Base-by-base conservation (phyloP, 2,113 vertebrate genomes). In the Columbina picui region DNA sequence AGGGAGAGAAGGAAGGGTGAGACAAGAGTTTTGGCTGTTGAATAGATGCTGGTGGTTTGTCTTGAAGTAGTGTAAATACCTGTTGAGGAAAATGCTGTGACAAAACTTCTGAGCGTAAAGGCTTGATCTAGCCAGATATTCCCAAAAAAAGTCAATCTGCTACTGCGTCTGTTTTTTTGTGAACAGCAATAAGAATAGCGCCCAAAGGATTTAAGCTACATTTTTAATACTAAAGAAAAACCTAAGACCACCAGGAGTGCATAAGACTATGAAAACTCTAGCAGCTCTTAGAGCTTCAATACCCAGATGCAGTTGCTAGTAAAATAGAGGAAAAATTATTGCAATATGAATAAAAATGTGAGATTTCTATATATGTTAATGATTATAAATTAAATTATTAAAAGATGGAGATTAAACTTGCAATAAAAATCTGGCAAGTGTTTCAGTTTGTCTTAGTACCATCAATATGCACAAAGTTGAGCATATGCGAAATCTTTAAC, bases 31-130 rank as follows among this genome's bases (percentile, higher is more conserved):
- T 14, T 64, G 32, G 9, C 39, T 79, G 36, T 52, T 55, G 29
- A n/a, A 7, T 59, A 87, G 60, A 16, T 57, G 36, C 53, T 45
- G 41, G 29, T 13, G 78, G 29, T 43, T n/a, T 74, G 30, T 90
- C 36, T 52, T 57, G 41, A 77, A 59, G 9, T 25, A 53, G 16
- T 41, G 8, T 50, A 68, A 59, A 49, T 82, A 39, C 13, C 80
- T 38, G 14, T 38, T 0, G 0, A 45, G 32, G 32, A 36, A 38
- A 50, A 14, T 41, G 41, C 41, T 0, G 0, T 43, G 36, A 50
- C 32, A 53, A 26, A 79, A 59, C 12, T 34, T 43, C 27, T 18
- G 29, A 71, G 15, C 2, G 3, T 2, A 39, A 61, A 50, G 41
- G 36, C 17, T 80, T 68, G 22, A 73, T 83, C 30, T 56, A 89